phyloP scores from a whole-genome alignment of 30 jellyfish, hydroid and myxozoan genomes.

The Hydractinia echinata region DNA sequence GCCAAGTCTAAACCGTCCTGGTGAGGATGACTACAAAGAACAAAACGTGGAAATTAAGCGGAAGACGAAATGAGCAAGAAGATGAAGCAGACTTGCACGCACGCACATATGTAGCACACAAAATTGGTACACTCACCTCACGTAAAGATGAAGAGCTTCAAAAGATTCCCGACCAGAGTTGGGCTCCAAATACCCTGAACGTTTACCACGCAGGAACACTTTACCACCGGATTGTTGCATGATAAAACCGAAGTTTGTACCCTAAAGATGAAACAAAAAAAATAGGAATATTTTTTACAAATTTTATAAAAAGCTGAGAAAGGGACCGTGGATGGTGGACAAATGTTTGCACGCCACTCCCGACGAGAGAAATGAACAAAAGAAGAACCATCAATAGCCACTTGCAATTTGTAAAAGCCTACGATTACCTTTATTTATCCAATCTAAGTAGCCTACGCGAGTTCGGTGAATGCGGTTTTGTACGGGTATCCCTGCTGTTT shows the following conservation, averaged over 20 bases:
- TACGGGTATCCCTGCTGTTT: no score
- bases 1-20: conserved; percentile 73
- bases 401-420: no score
- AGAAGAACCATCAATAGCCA: no score
- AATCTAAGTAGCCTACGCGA: no score
- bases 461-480: no score
- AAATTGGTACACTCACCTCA: conserved; percentile 43
- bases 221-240: conserved; percentile 70
- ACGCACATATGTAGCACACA: not conserved
- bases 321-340: no score
- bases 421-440: no score
- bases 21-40: conserved; percentile 61
- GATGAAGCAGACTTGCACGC: not conserved
- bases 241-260: conserved; percentile 61
- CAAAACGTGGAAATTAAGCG: not conserved
- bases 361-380: no score
- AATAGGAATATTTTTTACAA: not conserved
- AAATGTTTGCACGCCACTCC: no score
- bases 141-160: conserved; percentile 76
- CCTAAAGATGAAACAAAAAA: conserved; percentile 34
- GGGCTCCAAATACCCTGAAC: conserved; percentile 82
- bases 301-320: no score
- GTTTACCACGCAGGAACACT: conserved; percentile 84
- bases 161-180: conserved; percentile 87
- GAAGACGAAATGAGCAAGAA: not conserved